phyloP scores from a whole-genome alignment of 23 tunicate genomes.

The Diplosoma virens region DNA sequence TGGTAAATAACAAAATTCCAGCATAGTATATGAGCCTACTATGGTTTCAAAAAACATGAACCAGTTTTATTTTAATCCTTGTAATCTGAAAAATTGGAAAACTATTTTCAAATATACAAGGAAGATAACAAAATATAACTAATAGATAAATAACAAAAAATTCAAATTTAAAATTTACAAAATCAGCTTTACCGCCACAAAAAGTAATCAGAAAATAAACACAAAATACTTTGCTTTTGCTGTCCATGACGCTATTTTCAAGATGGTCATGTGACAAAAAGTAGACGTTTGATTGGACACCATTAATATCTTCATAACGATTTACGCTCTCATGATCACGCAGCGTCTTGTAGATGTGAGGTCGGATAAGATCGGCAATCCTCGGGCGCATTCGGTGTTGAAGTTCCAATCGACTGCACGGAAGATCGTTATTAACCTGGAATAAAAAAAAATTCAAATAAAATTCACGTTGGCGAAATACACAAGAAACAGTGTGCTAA shows the following conservation, averaged over 20 bases:
- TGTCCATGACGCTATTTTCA: constrained; percentile 56
- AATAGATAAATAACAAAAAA: too few relatives aligned
- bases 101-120: too few relatives aligned
- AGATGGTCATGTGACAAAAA: constrained; percentile 53
- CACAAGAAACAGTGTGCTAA: too few relatives aligned
- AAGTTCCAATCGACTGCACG: constrained; percentile 32
- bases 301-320: constrained; percentile 33
- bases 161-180: too few relatives aligned
- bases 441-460: background rate
- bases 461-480: too few relatives aligned
- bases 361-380: constrained; percentile 68
- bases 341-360: constrained; percentile 60
- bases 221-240: constrained; percentile 56
- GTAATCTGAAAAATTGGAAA: too few relatives aligned
- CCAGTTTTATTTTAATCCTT: too few relatives aligned
- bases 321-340: constrained; percentile 58
- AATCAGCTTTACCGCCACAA: too few relatives aligned
- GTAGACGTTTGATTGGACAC: constrained; percentile 55
- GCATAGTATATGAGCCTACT: too few relatives aligned
- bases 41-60: too few relatives aligned
- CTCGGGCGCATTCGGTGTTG: constrained; percentile 93
- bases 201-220: too few relatives aligned
- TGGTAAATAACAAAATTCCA: background rate
- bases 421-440: constrained; percentile 50
- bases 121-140: too few relatives aligned